Evolutionary conservation across 2,888 invertebrate species (phyloP), one percentile per base, ranked within the genome.

Genomic region (Hipparchia sbordonii): DNA sequence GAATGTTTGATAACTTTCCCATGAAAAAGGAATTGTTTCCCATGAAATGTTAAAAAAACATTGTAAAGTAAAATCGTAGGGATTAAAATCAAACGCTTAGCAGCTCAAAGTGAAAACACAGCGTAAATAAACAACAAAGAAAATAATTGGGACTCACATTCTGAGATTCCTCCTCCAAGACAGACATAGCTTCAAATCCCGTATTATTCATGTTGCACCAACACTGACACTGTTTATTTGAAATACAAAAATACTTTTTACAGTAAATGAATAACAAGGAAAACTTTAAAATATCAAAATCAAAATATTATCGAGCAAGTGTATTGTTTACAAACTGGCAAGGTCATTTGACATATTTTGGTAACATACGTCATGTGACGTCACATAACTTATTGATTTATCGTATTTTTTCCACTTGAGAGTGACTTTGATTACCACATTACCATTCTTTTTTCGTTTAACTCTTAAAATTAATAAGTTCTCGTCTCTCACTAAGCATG

Each of bases 291-390:
- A 82, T 85, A 89, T 74, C 71, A 77, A 78, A 48, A 48, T 8
- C 75, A 74, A 77, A 73, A 75, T 72, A 74, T 68, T 65, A 75
- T 76, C 67, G 56, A 83, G 77, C 83, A 90, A 95, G 95, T 94
- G 94, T 95, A 89, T 94, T 96, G 96, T 96, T 96, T 96, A 96
- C 96, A 96, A 96, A 96, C 95, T 96, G 89, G 95, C 96, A 96
- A 96, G 78, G 78, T 95, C 96, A 95, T 93, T 91, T 93, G 91
- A 90, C 90, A 90, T 90, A 90, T 90, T 91, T 89, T 89, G 85
- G 88, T 89, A 86, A 85, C 86, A 76, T 74, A 78, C 87, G 90
- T 89, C 85, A 87, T 67, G 71, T 82, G 80, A 84, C 82, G 82
- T 82, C 83, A 83, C 77, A 23, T 71, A n/a, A 71, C 59, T 13